Evolutionary conservation across 2,797 vertebrate species (phyloP), one percentile per base, ranked within the genome.

Genomic region (Alauda arvensis): DNA sequence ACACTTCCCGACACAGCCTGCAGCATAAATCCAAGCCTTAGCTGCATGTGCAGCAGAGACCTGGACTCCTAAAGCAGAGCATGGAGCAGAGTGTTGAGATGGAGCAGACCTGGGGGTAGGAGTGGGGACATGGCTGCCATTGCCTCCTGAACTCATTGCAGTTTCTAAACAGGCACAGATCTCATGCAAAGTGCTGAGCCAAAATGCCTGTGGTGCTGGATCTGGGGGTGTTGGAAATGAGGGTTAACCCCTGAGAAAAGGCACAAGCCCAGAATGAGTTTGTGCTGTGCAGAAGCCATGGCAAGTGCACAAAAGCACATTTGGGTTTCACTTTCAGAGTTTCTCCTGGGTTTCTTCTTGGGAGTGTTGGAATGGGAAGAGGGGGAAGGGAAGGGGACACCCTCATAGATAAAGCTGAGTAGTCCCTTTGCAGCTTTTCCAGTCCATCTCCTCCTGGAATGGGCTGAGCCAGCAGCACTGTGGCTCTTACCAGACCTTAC

Each of bases 301-400:
- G 42, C 74, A 19, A 13, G 29, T 6, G 37, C 1, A 0, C 45
- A 2, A 52, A 52, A 43, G 4, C 20, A 23, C 0, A 1, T 26
- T 20, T 8, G 45, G 20, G n/a, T 45, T 81, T 43, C 34, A 43
- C 33, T 63, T 39, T 33, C 20, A 29, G 59, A 59, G 24, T 25
- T 65, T 12, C 9, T 26, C 57, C 14, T 4, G 3, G 13, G 5
- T 52, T 48, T 37, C 8, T 52, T 53, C 14, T 28, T 19, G 2
- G 53, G 49, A 57, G 31, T 1, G 1, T 3, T 14, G 61, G 46
- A 16, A n/a, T 21, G 33, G 26, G n/a, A 29, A 7, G n/a, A 5
- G 31, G 15, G 34, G 34, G 24, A 53, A 20, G 24, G 46, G 57
- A 49, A 60, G 14, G 53, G 18, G 18, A 26, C 12, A 18, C 5